Conservation (phyloP, 2,888 invertebrate species). For the Calameuta pallipes region DNA sequence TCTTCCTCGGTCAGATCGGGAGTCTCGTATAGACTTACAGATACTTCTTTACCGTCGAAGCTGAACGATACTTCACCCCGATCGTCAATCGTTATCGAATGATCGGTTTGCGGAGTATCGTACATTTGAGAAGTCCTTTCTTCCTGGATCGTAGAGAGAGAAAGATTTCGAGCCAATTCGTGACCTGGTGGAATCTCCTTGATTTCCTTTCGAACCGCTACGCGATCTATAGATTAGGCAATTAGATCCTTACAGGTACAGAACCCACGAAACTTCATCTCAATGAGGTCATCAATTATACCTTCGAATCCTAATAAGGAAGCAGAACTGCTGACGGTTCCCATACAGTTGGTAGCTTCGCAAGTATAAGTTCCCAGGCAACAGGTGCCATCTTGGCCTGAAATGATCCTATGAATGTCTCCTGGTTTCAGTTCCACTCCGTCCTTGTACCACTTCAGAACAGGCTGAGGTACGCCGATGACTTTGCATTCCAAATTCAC, state of each 20-base stretch:
- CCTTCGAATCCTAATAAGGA: slow-evolving; percentile 90
- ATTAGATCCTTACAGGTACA: neutral
- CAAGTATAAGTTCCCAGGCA: slow-evolving; percentile 92
- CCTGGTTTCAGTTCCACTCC: slow-evolving; percentile 90
- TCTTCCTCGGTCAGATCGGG: slow-evolving; percentile 93
- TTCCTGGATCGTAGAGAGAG: slow-evolving; percentile 90
- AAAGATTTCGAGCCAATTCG: slow-evolving; percentile 79
- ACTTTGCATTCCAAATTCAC: slow-evolving; percentile 94
- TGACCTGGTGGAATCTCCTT: slow-evolving; percentile 64
- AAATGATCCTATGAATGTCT: slow-evolving; percentile 90
- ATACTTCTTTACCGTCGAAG: slow-evolving; percentile 92
- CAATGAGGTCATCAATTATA: slow-evolving; percentile 51
- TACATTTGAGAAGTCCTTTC: slow-evolving; percentile 90
- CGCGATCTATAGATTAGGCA: slow-evolving; percentile 64
- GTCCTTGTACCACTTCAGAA: slow-evolving; percentile 94
- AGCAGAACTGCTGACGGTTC: slow-evolving; percentile 87
- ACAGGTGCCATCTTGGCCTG: slow-evolving; percentile 90
- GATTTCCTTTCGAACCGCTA: slow-evolving; percentile 68
- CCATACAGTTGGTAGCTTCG: slow-evolving; percentile 92
- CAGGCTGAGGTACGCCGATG: slow-evolving; percentile 89
- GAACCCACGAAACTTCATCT: neutral
- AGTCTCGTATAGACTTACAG: slow-evolving; percentile 90
- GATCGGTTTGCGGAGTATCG: slow-evolving; percentile 81
- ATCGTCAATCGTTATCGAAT: slow-evolving; percentile 79
- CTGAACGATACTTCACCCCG: slow-evolving; percentile 90